phyloP scores from a whole-genome alignment of 2,797 vertebrate genomes.

The Lithobates pipiens region DNA sequence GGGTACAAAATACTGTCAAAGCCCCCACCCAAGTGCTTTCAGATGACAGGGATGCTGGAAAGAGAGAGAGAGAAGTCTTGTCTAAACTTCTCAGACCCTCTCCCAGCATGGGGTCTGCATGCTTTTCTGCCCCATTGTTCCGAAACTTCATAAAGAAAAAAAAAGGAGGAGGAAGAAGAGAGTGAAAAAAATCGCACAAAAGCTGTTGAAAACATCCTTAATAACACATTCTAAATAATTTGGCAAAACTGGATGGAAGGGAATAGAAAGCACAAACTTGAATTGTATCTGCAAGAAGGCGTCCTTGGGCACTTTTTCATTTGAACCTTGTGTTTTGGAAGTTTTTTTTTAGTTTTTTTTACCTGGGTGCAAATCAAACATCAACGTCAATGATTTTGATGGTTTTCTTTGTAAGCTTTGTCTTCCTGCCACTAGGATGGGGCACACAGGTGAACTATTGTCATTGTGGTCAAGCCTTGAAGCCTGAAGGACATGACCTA shows the following conservation, averaged over 20 bases:
- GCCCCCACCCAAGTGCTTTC: slow-evolving; percentile 59
- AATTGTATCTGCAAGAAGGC: slow-evolving; percentile 49
- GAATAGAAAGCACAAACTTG: slow-evolving; percentile 56
- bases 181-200: slow-evolving; percentile 67
- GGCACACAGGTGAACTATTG: slow-evolving; percentile 69
- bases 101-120: slow-evolving; percentile 86
- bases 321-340: slow-evolving; percentile 28
- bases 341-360: background rate
- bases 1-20: slow-evolving; percentile 7
- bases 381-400: slow-evolving; percentile 57
- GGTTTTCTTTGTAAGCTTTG: slow-evolving; percentile 53
- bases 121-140: slow-evolving; percentile 81
- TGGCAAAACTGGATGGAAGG: slow-evolving; percentile 64
- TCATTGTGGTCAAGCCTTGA: slow-evolving; percentile 69
- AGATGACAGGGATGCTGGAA: slow-evolving; percentile 84
- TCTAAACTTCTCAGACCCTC: slow-evolving; percentile 72
- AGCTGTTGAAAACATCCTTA: slow-evolving; percentile 73
- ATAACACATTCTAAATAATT: slow-evolving; percentile 75
- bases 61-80: slow-evolving; percentile 71
- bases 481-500: slow-evolving; percentile 66
- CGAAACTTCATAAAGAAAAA: slow-evolving; percentile 71
- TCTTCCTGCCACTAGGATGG: slow-evolving; percentile 68
- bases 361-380: slow-evolving; percentile 11
- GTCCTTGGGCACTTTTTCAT: slow-evolving; percentile 22
- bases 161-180: slow-evolving; percentile 65